Percentiles rank a stretch among this genome's conserved stretches.
phyloP scores from a whole-genome alignment of 2,797 vertebrate species.

The Delichon dasypus region DNA sequence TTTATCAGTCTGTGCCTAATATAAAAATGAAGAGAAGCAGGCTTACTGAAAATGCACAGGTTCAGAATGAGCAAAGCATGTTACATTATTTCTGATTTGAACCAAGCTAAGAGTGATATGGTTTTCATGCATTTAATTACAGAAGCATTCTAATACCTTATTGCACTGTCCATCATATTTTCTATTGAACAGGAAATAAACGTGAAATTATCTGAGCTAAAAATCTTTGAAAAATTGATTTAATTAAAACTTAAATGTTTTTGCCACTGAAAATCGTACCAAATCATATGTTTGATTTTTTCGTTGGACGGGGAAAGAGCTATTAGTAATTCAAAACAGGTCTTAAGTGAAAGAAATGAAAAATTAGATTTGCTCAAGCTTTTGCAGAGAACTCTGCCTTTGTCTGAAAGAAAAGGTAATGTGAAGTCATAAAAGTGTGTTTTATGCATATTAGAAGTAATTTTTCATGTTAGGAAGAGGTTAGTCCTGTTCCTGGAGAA shows the following conservation, averaged over 20 bases:
- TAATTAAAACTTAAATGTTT: constrained; percentile 15
- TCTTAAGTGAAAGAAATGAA: constrained; percentile 15
- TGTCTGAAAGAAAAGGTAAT: background rate
- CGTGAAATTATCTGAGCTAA: background rate
- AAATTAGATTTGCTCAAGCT: background rate
- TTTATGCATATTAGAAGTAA: background rate
- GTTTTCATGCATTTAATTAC: background rate
- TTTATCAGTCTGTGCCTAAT: background rate
- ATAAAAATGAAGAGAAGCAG: background rate
- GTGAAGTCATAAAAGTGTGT: background rate
- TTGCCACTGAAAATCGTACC: background rate
- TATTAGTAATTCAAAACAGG: constrained; percentile 9
- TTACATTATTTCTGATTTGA: background rate
- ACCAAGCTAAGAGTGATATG: background rate
- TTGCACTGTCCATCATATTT: background rate
- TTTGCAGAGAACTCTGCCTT: background rate
- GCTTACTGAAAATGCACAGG: background rate
- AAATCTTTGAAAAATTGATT: constrained; percentile 38
- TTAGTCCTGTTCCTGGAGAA: background rate
- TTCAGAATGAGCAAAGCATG: background rate
- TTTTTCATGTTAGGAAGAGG: background rate
- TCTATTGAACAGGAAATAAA: constrained; percentile 1
- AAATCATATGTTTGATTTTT: constrained; percentile 2
- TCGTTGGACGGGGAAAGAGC: background rate
- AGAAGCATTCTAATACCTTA: background rate